Base-by-base conservation (phyloP, 2,113 vertebrate genomes). In the Triplophysa dalaica region DNA sequence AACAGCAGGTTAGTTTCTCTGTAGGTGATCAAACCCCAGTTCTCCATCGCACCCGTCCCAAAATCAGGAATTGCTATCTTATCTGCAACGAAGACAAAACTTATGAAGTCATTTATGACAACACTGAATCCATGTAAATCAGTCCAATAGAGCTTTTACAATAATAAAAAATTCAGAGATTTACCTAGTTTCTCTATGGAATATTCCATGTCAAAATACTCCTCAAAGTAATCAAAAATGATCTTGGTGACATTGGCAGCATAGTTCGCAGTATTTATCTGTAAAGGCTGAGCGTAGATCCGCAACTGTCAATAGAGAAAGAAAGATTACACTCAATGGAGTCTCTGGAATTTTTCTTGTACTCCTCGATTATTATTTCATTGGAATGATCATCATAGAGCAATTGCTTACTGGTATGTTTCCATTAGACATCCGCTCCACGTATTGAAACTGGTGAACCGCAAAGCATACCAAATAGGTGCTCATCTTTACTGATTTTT, bases 41-140 rank as follows among this genome's bases (percentile, higher is more conserved):
- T 99, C 86, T 99, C 98, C 98, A 99, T 99, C 24, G 98, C 98
- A 19, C 98, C 98, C 0, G 97, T 99, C 10, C 98, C 98, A 22
- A 99, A 99, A 87, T 99, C 96, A 86, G 98, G 98, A 86, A 99
- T 99, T 81, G 98, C 98, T 43, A 99, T 99, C 92, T 97, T 89
- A 91, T 99, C 98, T 99, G 79, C 2, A 88, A 85, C 22, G 50
- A 1, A 50, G 24, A 76, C 12, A 14, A 22, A 21, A 69, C 26
- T 29, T 29, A 29, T 29, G 29, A 29, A 29, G 29, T 29, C 3
- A 29, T 29, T 29, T 29, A 4, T 29, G 29, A 29, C 33, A 38
- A 38, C 33, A 38, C 6, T 38, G 6, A 38, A 38, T 38, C 33
- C 7, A 38, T 38, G 5, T 38, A 38, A 38, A 38, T 8, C 6